Evolutionary conservation across 2,113 vertebrate species (phyloP).

Genomic region (Lophura nycthemera): DNA sequence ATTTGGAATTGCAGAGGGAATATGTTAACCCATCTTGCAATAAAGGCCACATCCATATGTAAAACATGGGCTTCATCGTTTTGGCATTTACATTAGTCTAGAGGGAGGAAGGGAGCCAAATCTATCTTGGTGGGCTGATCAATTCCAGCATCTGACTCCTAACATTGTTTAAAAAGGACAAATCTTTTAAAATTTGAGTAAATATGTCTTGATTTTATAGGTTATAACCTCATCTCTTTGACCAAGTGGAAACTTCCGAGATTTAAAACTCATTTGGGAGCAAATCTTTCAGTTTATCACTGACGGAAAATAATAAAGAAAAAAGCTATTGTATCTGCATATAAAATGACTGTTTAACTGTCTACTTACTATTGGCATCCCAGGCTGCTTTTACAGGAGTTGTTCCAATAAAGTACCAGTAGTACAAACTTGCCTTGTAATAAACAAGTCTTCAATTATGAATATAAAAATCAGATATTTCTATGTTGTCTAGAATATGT

Average conservation of each 20-base stretch:
- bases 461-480: neutral
- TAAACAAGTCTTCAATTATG: neutral
- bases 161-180: neutral
- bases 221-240: neutral
- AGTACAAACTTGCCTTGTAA: neutral
- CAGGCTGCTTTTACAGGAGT: neutral
- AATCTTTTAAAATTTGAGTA: neutral
- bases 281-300: neutral
- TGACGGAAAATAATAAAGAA: neutral
- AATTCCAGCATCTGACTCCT: neutral
- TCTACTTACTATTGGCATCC: neutral
- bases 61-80: neutral
- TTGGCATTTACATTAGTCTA: neutral
- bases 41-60: slow-evolving; percentile 16
- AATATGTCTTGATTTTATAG: neutral
- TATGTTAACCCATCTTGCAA: slow-evolving; percentile 20
- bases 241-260: neutral
- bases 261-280: neutral
- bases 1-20: neutral
- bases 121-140: neutral
- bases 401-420: neutral
- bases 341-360: too few species aligned
- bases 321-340: neutral
- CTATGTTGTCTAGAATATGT: neutral
- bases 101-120: neutral